A percentile compares a stretch with the other conserved stretches of the same genome.
Conservation (phyloP, 53 echinoderm and acorn worm species). For the Actinopyga echinites region DNA sequence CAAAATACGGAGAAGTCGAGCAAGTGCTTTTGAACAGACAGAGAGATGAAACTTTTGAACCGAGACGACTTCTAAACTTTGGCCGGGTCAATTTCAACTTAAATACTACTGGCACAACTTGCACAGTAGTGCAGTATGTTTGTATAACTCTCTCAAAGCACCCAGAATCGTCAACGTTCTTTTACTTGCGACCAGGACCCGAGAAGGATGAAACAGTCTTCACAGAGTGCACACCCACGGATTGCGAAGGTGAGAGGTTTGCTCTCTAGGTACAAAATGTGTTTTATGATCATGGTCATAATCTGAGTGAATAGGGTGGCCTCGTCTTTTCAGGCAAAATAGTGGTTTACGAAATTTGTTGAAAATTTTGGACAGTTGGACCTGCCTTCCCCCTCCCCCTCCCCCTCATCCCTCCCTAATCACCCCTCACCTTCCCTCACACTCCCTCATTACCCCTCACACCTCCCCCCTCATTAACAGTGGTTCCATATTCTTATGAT, state of each 20-base stretch:
- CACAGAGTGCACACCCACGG: conserved; percentile 72
- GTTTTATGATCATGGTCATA: too few species aligned
- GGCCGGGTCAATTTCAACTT: conserved; percentile 72
- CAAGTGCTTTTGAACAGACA: conserved; percentile 69
- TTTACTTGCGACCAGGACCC: conserved; percentile 66
- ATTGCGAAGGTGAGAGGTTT: conserved; percentile 78
- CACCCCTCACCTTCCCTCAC: too few species aligned
- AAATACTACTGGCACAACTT: conserved; percentile 76
- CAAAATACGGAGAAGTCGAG: conserved; percentile 45
- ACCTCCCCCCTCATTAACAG: too few species aligned
- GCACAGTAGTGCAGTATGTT: conserved; percentile 71
- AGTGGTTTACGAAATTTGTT: too few species aligned
- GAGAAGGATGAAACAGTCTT: conserved; percentile 69
- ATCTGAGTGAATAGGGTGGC: too few species aligned
- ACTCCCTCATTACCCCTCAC: too few species aligned
- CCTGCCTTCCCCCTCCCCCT: too few species aligned
- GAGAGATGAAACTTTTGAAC: conserved; percentile 57
- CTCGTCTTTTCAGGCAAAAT: too few species aligned
- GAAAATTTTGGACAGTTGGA: too few species aligned
- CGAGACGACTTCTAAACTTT: conserved; percentile 60
- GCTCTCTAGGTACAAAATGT: neutral
- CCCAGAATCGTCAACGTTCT: conserved; percentile 58
- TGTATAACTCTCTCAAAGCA: conserved; percentile 71
- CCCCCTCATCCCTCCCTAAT: too few species aligned
- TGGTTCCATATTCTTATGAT: too few species aligned